Conservation (phyloP, 2,113 vertebrate species). For the Phalacrocorax aristotelis region DNA sequence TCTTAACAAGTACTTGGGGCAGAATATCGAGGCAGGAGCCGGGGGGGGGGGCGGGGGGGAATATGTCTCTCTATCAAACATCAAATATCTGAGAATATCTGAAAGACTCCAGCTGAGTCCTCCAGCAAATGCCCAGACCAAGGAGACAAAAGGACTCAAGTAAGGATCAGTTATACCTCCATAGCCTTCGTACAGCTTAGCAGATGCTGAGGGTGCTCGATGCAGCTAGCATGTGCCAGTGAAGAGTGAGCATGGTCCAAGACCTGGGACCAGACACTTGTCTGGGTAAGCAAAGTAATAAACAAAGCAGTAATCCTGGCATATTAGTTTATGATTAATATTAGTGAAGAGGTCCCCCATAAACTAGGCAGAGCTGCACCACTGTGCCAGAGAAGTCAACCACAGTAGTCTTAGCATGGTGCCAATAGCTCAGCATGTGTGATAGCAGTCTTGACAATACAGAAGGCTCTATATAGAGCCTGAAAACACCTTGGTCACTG, state of each 20-base stretch:
- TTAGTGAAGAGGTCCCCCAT: background rate
- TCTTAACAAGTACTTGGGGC: background rate
- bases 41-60: rapidly evolving
- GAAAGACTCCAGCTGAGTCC: background rate
- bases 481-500: background rate
- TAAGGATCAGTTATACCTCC: background rate
- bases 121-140: background rate
- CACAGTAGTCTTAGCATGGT: background rate
- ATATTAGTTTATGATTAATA: background rate
- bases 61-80: background rate
- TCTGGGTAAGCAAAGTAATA: background rate
- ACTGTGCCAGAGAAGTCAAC: background rate
- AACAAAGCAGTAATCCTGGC: background rate
- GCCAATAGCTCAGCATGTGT: background rate
- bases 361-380: background rate
- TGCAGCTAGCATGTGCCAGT: background rate
- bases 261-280: background rate
- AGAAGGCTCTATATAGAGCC: background rate
- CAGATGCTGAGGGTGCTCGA: background rate
- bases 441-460: background rate
- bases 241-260: background rate
- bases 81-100: background rate
- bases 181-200: background rate
- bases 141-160: background rate
- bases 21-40: background rate